These are phyloP conservation scores for Motacilla alba DNA, from an alignment of 2,113 vertebrate species.

Conservation along the genomic window DNA sequence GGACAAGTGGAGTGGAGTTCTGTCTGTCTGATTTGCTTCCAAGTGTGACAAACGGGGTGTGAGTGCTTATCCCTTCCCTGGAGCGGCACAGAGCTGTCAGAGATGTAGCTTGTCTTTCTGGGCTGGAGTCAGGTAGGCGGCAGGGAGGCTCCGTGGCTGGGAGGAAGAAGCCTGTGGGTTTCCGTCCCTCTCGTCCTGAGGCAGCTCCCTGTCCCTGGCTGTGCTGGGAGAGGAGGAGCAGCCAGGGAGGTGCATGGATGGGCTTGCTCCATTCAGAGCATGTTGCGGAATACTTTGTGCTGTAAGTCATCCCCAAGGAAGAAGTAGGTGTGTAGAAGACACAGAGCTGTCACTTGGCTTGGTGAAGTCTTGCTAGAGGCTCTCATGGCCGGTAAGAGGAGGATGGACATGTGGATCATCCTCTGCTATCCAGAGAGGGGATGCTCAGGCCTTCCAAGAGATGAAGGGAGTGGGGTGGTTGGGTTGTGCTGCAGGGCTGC, in stretches of 20 bases:
- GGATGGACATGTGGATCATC: not conserved
- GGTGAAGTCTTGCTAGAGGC: not conserved
- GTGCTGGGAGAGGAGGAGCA: not conserved
- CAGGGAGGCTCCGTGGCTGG: not conserved
- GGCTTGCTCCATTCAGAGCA: rapidly evolving
- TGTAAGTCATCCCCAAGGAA: not conserved
- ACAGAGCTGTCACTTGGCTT: not conserved
- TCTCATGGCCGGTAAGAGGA: not conserved
- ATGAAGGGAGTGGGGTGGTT: not conserved
- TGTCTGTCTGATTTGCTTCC: conserved; percentile 39
- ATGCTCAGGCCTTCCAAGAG: not conserved
- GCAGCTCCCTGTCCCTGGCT: not conserved
- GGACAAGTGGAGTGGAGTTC: not conserved
- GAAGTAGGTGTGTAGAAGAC: not conserved
- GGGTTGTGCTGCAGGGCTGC: not conserved
- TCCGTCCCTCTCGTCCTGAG: not conserved
- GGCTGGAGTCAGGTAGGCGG: not conserved
- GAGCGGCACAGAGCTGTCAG: not conserved
- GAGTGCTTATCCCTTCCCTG: not conserved
- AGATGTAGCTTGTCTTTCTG: not conserved
- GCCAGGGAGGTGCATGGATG: rapidly evolving
- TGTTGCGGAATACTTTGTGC: not conserved
- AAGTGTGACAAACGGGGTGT: conserved; percentile 7
- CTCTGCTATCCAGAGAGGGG: not conserved
- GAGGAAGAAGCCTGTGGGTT: not conserved